Evolutionary conservation across 2,797 vertebrate species (phyloP).

Genomic region (Lacerta bilineata): DNA sequence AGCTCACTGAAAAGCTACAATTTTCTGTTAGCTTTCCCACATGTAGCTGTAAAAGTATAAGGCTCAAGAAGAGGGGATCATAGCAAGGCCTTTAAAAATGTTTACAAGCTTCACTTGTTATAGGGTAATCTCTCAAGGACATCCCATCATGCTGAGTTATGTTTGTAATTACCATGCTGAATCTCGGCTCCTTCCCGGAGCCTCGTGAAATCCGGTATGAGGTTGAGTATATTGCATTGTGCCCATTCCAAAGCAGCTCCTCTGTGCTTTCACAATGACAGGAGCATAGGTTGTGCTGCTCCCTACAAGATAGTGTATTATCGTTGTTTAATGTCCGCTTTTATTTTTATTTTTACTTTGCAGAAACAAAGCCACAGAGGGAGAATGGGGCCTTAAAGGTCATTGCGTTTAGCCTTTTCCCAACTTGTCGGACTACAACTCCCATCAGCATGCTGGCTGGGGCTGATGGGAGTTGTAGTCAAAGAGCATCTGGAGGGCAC

Average conservation of each 20-base stretch:
- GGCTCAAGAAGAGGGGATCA: conserved; percentile 35
- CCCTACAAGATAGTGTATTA: not conserved
- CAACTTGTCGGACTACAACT: too few relatives aligned
- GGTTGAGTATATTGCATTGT: not conserved
- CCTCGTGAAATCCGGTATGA: conserved; percentile 16
- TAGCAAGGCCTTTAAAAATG: conserved; percentile 51
- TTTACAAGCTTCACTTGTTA: conserved; percentile 45
- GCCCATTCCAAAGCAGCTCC: not conserved
- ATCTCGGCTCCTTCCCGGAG: conserved; percentile 8
- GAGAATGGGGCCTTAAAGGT: not conserved
- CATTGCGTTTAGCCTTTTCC: too few relatives aligned
- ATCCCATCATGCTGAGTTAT: conserved; percentile 9
- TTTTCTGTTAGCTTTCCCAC: conserved; percentile 44
- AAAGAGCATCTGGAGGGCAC: too few relatives aligned
- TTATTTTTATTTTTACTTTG: not conserved
- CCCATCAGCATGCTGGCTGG: not conserved
- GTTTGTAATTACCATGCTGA: not conserved
- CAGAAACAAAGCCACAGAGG: not conserved
- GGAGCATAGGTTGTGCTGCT: not conserved
- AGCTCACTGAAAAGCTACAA: conserved; percentile 42
- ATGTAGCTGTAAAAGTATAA: conserved; percentile 41
- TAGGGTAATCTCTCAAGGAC: conserved; percentile 25
- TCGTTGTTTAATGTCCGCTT: conserved; percentile 10
- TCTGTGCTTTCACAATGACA: conserved; percentile 3
- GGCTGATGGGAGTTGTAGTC: not conserved